Percentiles rank a stretch among this genome's conserved stretches.
Conservation (phyloP, 2,797 vertebrate genomes). For the Austrolebias charrua region DNA sequence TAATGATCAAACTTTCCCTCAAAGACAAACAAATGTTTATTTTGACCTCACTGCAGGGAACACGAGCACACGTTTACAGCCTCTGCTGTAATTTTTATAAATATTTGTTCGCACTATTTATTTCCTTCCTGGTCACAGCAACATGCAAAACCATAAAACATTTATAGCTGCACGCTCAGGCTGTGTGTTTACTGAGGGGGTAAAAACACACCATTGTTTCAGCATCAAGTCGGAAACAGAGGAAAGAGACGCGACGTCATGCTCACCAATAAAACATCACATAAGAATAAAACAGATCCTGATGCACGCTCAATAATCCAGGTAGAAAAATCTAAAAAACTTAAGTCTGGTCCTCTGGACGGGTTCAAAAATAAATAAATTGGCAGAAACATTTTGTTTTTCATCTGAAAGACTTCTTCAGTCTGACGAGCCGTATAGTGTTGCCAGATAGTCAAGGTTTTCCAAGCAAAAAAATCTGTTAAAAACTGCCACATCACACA, state of each 20-base stretch:
- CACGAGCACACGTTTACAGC: conserved; percentile 12
- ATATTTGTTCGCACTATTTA: conserved; percentile 28
- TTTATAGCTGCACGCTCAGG: background rate
- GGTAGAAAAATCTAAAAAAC: too few species aligned
- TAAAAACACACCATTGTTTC: conserved; percentile 16
- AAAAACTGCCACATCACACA: too few species aligned
- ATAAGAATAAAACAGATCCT: too few species aligned
- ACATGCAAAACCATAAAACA: conserved; percentile 32
- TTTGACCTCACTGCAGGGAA: conserved; percentile 2
- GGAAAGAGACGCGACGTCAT: conserved; percentile 1
- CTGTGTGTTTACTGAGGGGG: conserved; percentile 19
- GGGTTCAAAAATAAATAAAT: too few species aligned
- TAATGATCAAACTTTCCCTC: conserved; percentile 19
- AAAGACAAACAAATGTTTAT: conserved; percentile 20
- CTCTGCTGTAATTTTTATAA: conserved; percentile 13
- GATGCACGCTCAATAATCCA: too few species aligned
- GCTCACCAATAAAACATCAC: conserved; percentile 22
- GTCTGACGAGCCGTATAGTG: too few species aligned
- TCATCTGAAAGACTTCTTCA: too few species aligned
- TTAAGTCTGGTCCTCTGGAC: too few species aligned
- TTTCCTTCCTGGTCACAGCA: conserved; percentile 40
- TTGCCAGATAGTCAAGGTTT: too few species aligned
- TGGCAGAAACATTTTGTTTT: too few species aligned
- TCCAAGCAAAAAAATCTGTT: too few species aligned
- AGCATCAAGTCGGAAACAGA: conserved; percentile 3